Evolutionary conservation across 2,797 vertebrate genomes (phyloP).

Genomic region (Rhincodon typus): DNA sequence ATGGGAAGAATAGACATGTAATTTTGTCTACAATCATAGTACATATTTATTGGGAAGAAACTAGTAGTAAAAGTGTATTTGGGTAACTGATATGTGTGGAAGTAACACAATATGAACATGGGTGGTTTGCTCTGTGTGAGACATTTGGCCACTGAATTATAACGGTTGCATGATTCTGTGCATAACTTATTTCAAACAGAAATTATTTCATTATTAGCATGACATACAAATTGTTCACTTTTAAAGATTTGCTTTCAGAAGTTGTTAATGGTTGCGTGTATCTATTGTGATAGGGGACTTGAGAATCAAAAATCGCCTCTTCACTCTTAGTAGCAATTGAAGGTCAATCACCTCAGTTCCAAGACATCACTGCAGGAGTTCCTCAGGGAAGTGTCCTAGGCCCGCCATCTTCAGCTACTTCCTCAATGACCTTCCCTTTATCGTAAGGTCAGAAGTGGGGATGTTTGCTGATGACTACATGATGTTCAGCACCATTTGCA

Average conservation of each 20-base stretch:
- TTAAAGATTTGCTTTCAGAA: background rate
- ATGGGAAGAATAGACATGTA: background rate
- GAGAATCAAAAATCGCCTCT: background rate
- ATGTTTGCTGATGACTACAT: too few relatives aligned
- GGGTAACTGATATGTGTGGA: background rate
- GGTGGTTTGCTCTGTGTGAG: background rate
- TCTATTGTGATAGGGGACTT: background rate
- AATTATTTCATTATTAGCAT: background rate
- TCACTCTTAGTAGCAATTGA: background rate
- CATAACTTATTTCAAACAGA: background rate
- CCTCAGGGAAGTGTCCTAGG: too few relatives aligned
- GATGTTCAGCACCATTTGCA: too few relatives aligned
- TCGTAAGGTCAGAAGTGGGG: too few relatives aligned
- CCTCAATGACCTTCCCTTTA: too few relatives aligned
- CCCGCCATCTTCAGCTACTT: too few relatives aligned
- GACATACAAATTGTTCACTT: background rate
- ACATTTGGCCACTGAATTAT: background rate
- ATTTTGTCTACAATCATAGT: background rate
- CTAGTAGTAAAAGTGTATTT: background rate
- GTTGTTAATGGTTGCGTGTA: background rate
- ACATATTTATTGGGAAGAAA: background rate
- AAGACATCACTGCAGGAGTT: too few relatives aligned
- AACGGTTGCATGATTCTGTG: background rate
- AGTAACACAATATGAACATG: background rate
- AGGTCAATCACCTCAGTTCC: too few relatives aligned